Conservation (phyloP, 2,797 vertebrate species). For the Spea hammondii region DNA sequence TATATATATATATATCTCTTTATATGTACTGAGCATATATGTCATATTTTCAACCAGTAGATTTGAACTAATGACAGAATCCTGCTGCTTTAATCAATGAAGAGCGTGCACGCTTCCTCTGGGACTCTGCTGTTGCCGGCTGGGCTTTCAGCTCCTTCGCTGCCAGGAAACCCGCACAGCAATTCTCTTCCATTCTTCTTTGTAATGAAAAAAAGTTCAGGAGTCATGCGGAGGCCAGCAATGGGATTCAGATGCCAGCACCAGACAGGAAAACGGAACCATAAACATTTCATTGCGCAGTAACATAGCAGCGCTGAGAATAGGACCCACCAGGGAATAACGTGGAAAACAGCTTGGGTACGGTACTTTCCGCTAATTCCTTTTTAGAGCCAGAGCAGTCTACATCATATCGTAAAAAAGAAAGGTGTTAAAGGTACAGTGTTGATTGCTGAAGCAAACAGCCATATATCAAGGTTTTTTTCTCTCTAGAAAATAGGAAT, state of each 20-base stretch:
- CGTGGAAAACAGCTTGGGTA: conserved; percentile 39
- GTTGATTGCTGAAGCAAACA: not conserved
- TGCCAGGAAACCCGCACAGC: conserved; percentile 40
- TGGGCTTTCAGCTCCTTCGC: conserved; percentile 42
- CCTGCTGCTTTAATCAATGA: conserved; percentile 33
- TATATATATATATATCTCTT: too few relatives aligned
- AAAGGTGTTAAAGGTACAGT: conserved; percentile 18
- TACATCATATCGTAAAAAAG: conserved; percentile 7
- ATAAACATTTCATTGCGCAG: conserved; percentile 47
- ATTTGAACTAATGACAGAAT: not conserved
- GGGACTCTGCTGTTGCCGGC: conserved; percentile 31
- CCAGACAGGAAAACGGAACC: conserved; percentile 50
- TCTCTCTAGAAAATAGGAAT: too few relatives aligned
- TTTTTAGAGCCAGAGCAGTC: conserved; percentile 12
- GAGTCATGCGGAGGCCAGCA: conserved; percentile 45
- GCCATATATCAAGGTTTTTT: too few relatives aligned
- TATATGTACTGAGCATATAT: too few relatives aligned
- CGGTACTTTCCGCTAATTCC: conserved; percentile 27
- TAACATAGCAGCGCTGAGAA: conserved; percentile 42
- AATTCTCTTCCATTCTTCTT: conserved; percentile 31
- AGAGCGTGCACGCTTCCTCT: conserved; percentile 34
- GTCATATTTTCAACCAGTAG: too few relatives aligned
- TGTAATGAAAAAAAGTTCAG: conserved; percentile 47
- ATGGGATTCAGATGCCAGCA: conserved; percentile 42
- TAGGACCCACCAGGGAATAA: conserved; percentile 38